These are phyloP conservation scores for Alaudala cheleensis DNA, from an alignment of 2,113 vertebrate species.

Conservation along the genomic window DNA sequence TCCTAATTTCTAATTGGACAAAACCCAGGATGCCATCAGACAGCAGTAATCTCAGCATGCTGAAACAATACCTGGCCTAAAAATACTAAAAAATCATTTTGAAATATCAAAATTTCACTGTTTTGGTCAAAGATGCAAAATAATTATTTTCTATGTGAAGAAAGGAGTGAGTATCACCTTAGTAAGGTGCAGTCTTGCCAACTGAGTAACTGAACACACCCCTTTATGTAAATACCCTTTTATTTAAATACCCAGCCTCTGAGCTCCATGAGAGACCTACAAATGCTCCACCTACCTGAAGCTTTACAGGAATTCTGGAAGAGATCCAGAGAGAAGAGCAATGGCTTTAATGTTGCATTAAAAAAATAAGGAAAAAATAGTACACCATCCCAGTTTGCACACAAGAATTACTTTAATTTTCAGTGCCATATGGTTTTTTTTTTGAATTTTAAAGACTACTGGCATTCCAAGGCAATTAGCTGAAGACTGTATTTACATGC, in stretches of 20 bases:
- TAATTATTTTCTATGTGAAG: not conserved
- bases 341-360: not conserved
- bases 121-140: not conserved
- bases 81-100: not conserved
- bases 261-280: not conserved
- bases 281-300: not conserved
- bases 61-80: not conserved
- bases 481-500: not conserved
- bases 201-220: not conserved
- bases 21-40: not conserved
- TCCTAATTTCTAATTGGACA: not conserved
- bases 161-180: not conserved
- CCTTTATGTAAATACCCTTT: not conserved
- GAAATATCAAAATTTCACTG: not conserved
- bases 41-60: not conserved
- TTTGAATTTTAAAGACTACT: slow-evolving; percentile 25
- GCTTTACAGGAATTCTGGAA: not conserved
- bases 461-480: slow-evolving; percentile 40
- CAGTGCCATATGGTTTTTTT: slow-evolving; percentile 35
- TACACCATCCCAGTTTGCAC: not conserved
- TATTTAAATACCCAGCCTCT: not conserved
- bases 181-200: not conserved
- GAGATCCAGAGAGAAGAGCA: not conserved
- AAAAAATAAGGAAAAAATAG: not conserved
- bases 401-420: slow-evolving; percentile 35